These are phyloP conservation scores for Nothobranchius kuhntae DNA, from an alignment of 2,113 vertebrate genomes.

Conservation along the genomic window DNA sequence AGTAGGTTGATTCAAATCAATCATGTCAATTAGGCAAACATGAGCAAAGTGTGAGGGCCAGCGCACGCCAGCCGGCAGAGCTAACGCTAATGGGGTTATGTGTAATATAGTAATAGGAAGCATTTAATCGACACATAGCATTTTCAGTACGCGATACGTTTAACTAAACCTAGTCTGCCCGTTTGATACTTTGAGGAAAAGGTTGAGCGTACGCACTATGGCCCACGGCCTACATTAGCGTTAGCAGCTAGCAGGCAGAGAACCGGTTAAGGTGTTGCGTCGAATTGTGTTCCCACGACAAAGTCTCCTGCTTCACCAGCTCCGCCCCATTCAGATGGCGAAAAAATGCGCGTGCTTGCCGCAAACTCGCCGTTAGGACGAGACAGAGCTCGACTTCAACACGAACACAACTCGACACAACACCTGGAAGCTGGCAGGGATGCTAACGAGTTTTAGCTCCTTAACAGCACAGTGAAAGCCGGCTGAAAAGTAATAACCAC, in stretches of 20 bases:
- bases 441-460: constrained; percentile 62
- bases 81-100: constrained; percentile 1
- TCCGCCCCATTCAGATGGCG: background rate
- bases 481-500: constrained; percentile 68
- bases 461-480: constrained; percentile 67
- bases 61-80: constrained; percentile 21
- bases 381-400: background rate
- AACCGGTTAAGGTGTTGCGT: constrained; percentile 32
- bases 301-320: background rate
- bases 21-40: constrained; percentile 59
- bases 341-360: background rate
- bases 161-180: constrained; percentile 5
- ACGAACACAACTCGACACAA: background rate
- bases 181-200: constrained; percentile 33
- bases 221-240: constrained; percentile 52
- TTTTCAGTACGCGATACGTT: background rate
- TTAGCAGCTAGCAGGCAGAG: constrained; percentile 43
- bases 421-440: constrained; percentile 38
- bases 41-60: constrained; percentile 48
- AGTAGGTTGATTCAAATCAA: constrained; percentile 69
- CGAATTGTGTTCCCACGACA: background rate
- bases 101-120: background rate
- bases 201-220: constrained; percentile 37
- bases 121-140: background rate
- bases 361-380: background rate